phyloP scores from a whole-genome alignment of 2,113 vertebrate genomes.

The Phalacrocorax carbo region DNA sequence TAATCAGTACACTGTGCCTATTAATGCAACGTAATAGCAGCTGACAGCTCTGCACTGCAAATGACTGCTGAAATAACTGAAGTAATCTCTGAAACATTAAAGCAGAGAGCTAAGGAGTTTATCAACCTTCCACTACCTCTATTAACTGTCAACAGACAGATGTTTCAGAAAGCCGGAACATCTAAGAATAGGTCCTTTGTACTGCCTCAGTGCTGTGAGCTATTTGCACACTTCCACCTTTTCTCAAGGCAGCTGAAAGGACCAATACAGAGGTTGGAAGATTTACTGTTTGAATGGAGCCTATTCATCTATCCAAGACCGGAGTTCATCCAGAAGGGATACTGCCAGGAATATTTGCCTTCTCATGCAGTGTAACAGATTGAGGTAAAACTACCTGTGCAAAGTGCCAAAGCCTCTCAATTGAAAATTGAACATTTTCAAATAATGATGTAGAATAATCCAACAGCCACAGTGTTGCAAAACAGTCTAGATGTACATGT shows the following conservation, averaged over 20 bases:
- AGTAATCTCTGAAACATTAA: neutral
- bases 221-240: neutral
- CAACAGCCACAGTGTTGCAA: neutral
- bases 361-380: neutral
- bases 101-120: neutral
- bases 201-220: neutral
- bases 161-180: neutral
- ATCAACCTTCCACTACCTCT: neutral
- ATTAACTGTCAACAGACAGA: constrained; percentile 9
- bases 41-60: neutral
- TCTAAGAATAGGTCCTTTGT: neutral
- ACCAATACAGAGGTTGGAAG: neutral
- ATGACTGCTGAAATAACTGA: neutral
- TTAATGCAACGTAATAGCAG: neutral
- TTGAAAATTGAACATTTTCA: neutral
- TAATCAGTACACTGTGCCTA: neutral
- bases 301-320: neutral
- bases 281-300: neutral
- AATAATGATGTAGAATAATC: neutral
- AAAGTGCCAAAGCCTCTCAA: neutral
- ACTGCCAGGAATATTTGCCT: constrained; percentile 30
- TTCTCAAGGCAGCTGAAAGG: neutral
- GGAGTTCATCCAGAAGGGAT: neutral
- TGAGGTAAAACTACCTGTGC: neutral
- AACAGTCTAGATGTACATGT: neutral